Conservation (phyloP, 1,140 invertebrate species). For the Wasmannia auropunctata region DNA sequence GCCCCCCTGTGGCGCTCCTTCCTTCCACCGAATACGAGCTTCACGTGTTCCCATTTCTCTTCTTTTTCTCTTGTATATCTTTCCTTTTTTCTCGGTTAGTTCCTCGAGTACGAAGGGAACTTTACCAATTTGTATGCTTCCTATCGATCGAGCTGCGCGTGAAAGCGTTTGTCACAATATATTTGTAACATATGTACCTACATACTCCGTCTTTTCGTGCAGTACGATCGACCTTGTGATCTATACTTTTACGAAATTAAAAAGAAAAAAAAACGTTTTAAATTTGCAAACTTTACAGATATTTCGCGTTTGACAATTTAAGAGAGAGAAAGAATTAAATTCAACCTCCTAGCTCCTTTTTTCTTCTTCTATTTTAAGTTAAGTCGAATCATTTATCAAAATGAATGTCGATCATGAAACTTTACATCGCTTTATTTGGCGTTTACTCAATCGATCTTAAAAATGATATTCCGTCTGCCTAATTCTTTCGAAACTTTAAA, state of each 20-base stretch:
- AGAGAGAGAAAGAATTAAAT: neutral
- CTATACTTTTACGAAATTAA: neutral
- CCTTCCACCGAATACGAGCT: conserved; percentile 60
- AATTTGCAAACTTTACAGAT: neutral
- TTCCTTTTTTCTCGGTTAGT: neutral
- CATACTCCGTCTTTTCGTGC: no score
- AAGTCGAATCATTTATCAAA: neutral
- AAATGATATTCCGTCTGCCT: no score
- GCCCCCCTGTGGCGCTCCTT: conserved; percentile 76
- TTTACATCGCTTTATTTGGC: neutral
- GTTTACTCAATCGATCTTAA: neutral
- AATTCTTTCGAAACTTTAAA: neutral
- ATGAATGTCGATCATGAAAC: neutral
- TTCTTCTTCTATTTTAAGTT: neutral
- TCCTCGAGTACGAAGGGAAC: conserved; percentile 14
- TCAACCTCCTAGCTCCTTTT: neutral
- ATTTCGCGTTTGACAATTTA: neutral
- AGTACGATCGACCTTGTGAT: neutral
- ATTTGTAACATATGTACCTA: conserved; percentile 17
- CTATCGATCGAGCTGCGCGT: neutral
- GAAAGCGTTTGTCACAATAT: neutral
- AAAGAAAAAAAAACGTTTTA: neutral
- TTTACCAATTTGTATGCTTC: conserved; percentile 28
- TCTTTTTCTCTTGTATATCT: neutral
- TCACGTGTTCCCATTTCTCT: conserved; percentile 63